Conservation (phyloP, 2,888 invertebrate genomes). For the Lochmaea crataegi region DNA sequence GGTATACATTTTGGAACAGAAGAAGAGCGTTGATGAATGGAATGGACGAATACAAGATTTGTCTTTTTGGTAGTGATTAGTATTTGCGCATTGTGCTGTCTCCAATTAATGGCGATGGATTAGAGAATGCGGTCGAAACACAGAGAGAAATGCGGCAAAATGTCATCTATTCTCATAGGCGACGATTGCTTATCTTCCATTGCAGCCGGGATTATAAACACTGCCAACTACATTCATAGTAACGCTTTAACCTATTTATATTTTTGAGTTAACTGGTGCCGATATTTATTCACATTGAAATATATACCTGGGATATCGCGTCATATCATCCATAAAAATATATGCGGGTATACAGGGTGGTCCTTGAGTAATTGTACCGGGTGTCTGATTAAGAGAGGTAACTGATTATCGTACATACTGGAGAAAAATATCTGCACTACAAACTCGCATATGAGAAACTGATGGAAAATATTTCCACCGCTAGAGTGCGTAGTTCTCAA, state of each 20-base stretch:
- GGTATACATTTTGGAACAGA: conserved; percentile 16
- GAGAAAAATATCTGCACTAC: too few species aligned
- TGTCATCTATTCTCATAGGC: conserved; percentile 16
- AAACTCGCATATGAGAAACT: too few species aligned
- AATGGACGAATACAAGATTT: conserved; percentile 46
- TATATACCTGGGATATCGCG: too few species aligned
- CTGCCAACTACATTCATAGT: conserved; percentile 17
- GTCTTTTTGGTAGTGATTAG: conserved; percentile 52
- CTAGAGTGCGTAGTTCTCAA: too few species aligned
- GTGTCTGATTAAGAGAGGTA: too few species aligned
- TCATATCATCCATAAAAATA: too few species aligned
- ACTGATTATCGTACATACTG: too few species aligned
- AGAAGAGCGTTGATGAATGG: conserved; percentile 47
- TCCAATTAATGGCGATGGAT: conserved; percentile 53
- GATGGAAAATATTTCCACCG: too few species aligned
- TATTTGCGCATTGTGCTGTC: conserved; percentile 49
- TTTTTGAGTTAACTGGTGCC: neutral
- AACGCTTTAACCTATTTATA: conserved; percentile 7
- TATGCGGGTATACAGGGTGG: too few species aligned
- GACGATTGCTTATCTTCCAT: conserved; percentile 36
- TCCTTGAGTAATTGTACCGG: too few species aligned
- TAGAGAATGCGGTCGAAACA: conserved; percentile 49
- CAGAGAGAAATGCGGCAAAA: conserved; percentile 45
- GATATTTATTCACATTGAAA: neutral
- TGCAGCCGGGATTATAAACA: conserved; percentile 35